These are phyloP conservation scores for Zaprionus gabonicus DNA, from an alignment of 1,140 invertebrate species.

Conservation along the genomic window DNA sequence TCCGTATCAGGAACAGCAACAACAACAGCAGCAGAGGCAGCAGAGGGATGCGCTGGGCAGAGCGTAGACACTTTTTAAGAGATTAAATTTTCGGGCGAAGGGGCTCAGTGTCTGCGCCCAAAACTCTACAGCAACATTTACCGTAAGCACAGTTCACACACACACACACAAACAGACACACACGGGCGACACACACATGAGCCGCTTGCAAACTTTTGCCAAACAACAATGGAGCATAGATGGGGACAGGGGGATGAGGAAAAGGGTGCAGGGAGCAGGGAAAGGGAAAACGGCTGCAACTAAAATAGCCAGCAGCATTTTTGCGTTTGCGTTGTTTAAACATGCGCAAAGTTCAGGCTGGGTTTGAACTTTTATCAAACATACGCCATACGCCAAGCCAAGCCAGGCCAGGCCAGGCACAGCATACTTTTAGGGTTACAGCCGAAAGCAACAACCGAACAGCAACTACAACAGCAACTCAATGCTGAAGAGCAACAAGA, in stretches of 20 bases:
- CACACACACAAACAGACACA: constrained; percentile 26
- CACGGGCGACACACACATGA: constrained; percentile 45
- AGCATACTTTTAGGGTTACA: constrained; percentile 58
- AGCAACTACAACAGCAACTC: constrained; percentile 20
- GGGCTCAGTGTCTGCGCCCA: constrained; percentile 46
- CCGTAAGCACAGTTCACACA: constrained; percentile 50
- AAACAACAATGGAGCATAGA: constrained; percentile 62
- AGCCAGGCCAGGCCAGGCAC: constrained; percentile 36
- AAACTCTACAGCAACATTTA: constrained; percentile 73
- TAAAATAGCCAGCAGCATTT: constrained; percentile 83
- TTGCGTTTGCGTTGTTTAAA: constrained; percentile 83
- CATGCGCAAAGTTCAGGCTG: constrained; percentile 78
- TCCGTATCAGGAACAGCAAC: constrained; percentile 66
- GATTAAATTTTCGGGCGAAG: constrained; percentile 71
- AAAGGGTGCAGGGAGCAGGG: background rate
- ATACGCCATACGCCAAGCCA: constrained; percentile 73
- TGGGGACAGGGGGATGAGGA: background rate
- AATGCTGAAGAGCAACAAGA: constrained; percentile 46
- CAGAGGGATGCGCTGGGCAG: constrained; percentile 58
- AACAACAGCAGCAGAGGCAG: background rate
- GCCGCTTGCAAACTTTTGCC: constrained; percentile 60
- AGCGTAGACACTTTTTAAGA: constrained; percentile 81
- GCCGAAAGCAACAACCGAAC: constrained; percentile 29
- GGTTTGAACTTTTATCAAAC: constrained; percentile 82
- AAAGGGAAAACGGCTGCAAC: constrained; percentile 56